These are phyloP conservation scores for Yponomeuta sedellus DNA, from an alignment of 2,888 invertebrate genomes.

Conservation along the genomic window DNA sequence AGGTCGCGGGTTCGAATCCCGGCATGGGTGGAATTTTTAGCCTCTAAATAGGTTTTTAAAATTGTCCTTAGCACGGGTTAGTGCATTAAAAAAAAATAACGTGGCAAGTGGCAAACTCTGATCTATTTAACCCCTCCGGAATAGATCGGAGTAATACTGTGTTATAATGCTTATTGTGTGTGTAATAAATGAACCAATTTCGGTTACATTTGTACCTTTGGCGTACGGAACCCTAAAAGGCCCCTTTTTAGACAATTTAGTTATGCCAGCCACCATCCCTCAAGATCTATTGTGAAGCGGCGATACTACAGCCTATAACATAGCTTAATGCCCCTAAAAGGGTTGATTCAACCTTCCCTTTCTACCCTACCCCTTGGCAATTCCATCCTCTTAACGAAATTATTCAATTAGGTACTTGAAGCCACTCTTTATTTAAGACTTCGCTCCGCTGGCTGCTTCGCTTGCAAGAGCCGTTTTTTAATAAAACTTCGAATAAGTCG, in stretches of 20 bases:
- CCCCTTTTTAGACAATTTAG: not conserved
- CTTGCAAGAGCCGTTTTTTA: not conserved
- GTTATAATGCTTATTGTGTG: too few relatives aligned
- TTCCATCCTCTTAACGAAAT: slow-evolving; percentile 53
- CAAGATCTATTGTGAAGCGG: not conserved
- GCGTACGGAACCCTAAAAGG: not conserved
- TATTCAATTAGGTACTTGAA: slow-evolving; percentile 59
- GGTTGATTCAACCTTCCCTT: slow-evolving; percentile 23
- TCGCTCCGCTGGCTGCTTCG: slow-evolving; percentile 31
- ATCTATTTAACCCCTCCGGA: too few relatives aligned
- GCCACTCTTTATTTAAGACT: slow-evolving; percentile 45
- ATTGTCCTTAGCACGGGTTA: too few relatives aligned
- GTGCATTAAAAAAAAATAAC: too few relatives aligned
- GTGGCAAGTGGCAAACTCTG: too few relatives aligned
- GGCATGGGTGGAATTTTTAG: too few relatives aligned
- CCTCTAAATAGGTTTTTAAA: too few relatives aligned
- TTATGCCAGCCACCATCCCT: not conserved
- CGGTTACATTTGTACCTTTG: too few relatives aligned
- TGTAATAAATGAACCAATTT: too few relatives aligned
- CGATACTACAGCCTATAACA: slow-evolving; percentile 17
- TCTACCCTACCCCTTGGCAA: slow-evolving; percentile 30
- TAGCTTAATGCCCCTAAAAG: slow-evolving; percentile 45
- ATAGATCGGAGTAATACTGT: too few relatives aligned
- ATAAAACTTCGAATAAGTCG: too few relatives aligned
- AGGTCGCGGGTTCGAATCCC: too few relatives aligned